These are phyloP conservation scores for Dryocosmus kuriphilus DNA, from an alignment of 2,888 invertebrate genomes.

Conservation along the genomic window DNA sequence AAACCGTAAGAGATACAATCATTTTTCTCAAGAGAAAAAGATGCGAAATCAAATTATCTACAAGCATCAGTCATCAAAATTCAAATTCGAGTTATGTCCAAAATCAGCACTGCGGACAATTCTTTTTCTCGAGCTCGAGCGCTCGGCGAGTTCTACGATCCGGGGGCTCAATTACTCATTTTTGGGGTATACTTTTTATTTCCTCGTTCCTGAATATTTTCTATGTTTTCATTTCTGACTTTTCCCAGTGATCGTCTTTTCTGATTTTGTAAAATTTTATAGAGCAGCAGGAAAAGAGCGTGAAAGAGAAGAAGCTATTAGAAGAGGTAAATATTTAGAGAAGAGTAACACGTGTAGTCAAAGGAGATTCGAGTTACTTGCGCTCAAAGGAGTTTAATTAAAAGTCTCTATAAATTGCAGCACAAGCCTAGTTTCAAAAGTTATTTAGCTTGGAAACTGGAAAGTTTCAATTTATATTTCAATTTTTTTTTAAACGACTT, in stretches of 20 bases:
- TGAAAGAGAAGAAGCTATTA: slow-evolving; percentile 32
- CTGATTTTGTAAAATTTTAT: slow-evolving; percentile 24
- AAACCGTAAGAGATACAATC: no score
- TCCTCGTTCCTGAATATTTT: background rate
- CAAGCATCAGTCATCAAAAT: no score
- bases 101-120: no score
- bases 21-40: no score
- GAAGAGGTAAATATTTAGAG: slow-evolving; percentile 56
- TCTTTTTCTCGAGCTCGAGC: no score
- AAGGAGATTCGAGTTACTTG: slow-evolving; percentile 50
- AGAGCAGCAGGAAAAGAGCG: background rate
- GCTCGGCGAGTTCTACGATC: no score
- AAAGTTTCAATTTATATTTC: background rate
- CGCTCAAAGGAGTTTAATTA: slow-evolving; percentile 1
- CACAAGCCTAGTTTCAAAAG: slow-evolving; percentile 13
- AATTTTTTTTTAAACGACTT: no score
- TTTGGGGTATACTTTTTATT: no score
- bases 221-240: background rate
- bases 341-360: slow-evolving; percentile 47
- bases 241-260: slow-evolving; percentile 41
- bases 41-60: no score
- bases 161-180: no score
- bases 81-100: no score
- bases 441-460: background rate
- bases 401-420: slow-evolving; percentile 27